Conservation (phyloP, 2,888 invertebrate genomes). For the Zonitis immaculata region DNA sequence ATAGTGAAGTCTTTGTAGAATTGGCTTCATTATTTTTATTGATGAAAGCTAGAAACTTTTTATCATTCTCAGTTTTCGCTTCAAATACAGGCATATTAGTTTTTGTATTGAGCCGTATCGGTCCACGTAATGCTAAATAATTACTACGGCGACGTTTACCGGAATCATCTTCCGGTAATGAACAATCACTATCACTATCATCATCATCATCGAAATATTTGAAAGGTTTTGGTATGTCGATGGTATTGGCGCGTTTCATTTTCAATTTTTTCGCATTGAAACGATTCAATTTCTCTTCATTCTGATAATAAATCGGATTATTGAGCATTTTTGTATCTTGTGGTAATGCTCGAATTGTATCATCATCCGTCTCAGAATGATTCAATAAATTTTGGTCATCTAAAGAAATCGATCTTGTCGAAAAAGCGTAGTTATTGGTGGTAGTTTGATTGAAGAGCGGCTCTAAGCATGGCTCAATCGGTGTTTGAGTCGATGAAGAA, state of each 20-base stretch:
- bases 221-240: constrained; percentile 75
- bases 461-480: constrained; percentile 39
- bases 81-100: constrained; percentile 57
- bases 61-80: constrained; percentile 81
- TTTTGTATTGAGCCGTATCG: constrained; percentile 54
- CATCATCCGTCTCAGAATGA: constrained; percentile 37
- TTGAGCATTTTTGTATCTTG: constrained; percentile 28
- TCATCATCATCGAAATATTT: constrained; percentile 49
- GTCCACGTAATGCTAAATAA: constrained; percentile 54
- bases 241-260: constrained; percentile 85
- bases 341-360: constrained; percentile 29
- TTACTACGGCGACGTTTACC: constrained; percentile 41
- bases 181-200: constrained; percentile 45
- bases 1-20: constrained; percentile 30
- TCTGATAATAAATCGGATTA: constrained; percentile 39
- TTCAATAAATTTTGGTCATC: constrained; percentile 21
- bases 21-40: constrained; percentile 62
- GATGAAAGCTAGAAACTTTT: constrained; percentile 78
- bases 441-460: constrained; percentile 43
- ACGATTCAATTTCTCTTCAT: constrained; percentile 43
- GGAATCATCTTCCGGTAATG: constrained; percentile 41
- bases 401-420: constrained; percentile 13
- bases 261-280: constrained; percentile 62
- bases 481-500: constrained; percentile 44
- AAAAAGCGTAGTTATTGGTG: neutral